A percentile compares a stretch with the other conserved stretches of the same genome.
These are phyloP conservation scores for Acrobasis suavella DNA, from an alignment of 2,888 invertebrate genomes.

Conservation along the genomic window DNA sequence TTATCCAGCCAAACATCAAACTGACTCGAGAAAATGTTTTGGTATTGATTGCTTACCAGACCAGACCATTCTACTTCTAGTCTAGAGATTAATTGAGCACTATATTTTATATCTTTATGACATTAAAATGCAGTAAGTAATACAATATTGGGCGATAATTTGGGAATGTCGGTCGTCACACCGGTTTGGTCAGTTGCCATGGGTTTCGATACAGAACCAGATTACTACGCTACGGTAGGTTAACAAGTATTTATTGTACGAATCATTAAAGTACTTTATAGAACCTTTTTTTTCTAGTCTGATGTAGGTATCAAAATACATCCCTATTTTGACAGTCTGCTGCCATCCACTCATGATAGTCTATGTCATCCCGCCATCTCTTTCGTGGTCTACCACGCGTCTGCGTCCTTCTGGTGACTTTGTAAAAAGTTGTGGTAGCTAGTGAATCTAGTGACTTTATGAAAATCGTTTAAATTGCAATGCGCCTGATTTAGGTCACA, in stretches of 20 bases:
- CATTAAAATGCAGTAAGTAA: background rate
- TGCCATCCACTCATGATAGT: too few species aligned
- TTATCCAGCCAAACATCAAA: background rate
- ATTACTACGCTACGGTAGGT: slow-evolving; percentile 27
- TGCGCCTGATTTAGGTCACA: too few species aligned
- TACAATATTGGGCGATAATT: slow-evolving; percentile 17
- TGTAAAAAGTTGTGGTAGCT: background rate
- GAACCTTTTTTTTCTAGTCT: too few species aligned
- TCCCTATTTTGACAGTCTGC: too few species aligned
- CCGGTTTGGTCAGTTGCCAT: slow-evolving; percentile 18
- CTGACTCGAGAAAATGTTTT: background rate
- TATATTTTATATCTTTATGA: background rate
- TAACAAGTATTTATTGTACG: background rate
- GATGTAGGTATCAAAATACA: too few species aligned
- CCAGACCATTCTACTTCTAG: background rate
- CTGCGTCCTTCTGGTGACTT: too few species aligned
- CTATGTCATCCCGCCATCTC: too few species aligned
- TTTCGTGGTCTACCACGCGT: too few species aligned
- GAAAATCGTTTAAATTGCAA: too few species aligned
- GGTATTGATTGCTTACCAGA: background rate
- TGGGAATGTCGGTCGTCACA: slow-evolving; percentile 15
- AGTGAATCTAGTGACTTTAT: too few species aligned
- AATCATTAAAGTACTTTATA: background rate
- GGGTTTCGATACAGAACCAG: slow-evolving; percentile 14
- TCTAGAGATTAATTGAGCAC: background rate